Percentiles rank a stretch among this genome's conserved stretches.
These are phyloP conservation scores for Tholera decimalis DNA, from an alignment of 2,888 invertebrate genomes.

Conservation along the genomic window DNA sequence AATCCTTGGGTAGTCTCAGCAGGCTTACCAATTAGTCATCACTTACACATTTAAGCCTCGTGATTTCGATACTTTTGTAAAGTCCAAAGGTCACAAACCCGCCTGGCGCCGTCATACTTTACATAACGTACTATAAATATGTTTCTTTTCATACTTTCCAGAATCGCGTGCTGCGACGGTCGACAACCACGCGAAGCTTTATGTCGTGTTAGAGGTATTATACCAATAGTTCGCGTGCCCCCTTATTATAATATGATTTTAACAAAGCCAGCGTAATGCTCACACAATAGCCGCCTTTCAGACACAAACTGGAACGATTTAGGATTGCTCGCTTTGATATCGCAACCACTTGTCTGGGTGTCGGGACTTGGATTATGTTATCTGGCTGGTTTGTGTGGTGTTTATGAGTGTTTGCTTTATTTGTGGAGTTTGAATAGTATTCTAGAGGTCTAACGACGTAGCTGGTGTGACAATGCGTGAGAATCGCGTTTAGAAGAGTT, in stretches of 20 bases:
- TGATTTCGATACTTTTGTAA: neutral
- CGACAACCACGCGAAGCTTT: conserved; percentile 73
- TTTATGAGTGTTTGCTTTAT: conserved; percentile 16
- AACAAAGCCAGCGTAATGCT: conserved; percentile 85
- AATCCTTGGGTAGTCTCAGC: neutral
- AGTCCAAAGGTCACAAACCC: conserved; percentile 11
- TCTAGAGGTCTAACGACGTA: neutral
- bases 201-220: conserved; percentile 78
- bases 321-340: conserved; percentile 73
- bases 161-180: conserved; percentile 77
- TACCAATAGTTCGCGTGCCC: conserved; percentile 87
- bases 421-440: neutral
- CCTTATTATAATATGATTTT: conserved; percentile 86
- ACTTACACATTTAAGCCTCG: neutral
- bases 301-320: conserved; percentile 83
- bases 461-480: neutral
- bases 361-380: conserved; percentile 50
- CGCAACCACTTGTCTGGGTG: conserved; percentile 65
- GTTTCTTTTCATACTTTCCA: conserved; percentile 68
- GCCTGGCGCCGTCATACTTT: neutral
- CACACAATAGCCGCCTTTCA: conserved; percentile 83
- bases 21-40: neutral
- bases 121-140: conserved; percentile 54
- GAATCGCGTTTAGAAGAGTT: neutral
- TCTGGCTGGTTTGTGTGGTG: conserved; percentile 24